Base-by-base conservation (phyloP, 2,797 vertebrate genomes). In the Petrocephalus schoutedeni region DNA sequence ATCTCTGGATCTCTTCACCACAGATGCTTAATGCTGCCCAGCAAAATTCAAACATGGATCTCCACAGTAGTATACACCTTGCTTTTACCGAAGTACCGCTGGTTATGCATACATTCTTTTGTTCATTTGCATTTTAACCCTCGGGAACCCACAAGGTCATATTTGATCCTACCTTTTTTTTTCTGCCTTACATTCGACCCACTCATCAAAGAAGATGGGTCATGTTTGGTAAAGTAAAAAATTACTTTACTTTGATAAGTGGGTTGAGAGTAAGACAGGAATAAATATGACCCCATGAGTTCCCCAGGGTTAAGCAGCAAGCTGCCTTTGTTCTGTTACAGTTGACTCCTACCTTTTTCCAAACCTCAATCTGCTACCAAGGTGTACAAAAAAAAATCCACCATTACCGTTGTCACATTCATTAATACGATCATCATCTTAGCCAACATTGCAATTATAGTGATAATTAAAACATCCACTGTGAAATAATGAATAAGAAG, bases 401-500 rank as follows among this genome's bases (percentile, higher is more conserved):
- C 6, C 45, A 53, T 32, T n/a, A 86, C 41, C 56, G 32, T 41
- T 36, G 16, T 86, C 32, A 58, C 14, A 32, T 23, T 86, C 84
- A 58, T 86, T 58, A 58, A 41, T 57, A 58, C 12, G 32, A 57
- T 85, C 23, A 19, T 12, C 54, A 57, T 58, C 53, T 28, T 59
- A 36, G 5, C 56, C 23, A 59, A 36, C 23, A 58, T 41, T 59
- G 54, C 12, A 57, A 58, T 85, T 58, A 58, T 36, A 36, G 28
- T 86, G 7, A 59, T 58, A 86, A 86, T 86, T 86, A 86, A 86
- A 86, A 59, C 84, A 86, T 86, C 84, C 32, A 2, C 84, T 86
- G 56, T 28, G 54, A 86, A 86, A 86, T 58, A 59, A 59, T 58
- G 32, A 36, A 58, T 54, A 85, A 28, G 12, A 59, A 86, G 3